These are phyloP conservation scores for Melospiza melodia DNA, from an alignment of 2,113 vertebrate species.

Conservation along the genomic window DNA sequence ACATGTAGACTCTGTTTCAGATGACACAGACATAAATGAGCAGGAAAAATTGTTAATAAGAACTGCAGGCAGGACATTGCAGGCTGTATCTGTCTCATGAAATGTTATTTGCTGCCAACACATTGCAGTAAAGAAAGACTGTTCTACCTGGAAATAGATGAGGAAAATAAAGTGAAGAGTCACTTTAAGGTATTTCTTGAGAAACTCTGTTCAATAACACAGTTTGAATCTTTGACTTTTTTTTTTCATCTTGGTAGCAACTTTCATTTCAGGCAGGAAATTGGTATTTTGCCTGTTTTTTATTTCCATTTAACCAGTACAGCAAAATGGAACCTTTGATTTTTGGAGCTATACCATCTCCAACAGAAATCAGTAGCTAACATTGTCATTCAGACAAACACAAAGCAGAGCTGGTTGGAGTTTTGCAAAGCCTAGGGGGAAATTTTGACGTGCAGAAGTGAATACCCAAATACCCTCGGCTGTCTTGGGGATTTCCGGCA, in stretches of 20 bases:
- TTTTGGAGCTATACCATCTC: neutral
- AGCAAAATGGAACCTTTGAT: neutral
- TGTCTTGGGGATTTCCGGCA: constrained; percentile 23
- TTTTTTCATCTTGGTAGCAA: neutral
- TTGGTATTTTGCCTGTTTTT: constrained; percentile 30
- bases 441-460: constrained; percentile 21
- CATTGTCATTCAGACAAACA: neutral
- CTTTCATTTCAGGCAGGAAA: constrained; percentile 45
- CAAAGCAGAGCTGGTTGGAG: constrained; percentile 19
- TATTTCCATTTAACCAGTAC: constrained; percentile 31
- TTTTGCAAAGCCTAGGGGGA: neutral
- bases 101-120: constrained; percentile 45
- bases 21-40: neutral
- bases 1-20: constrained; percentile 32
- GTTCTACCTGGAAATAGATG: constrained; percentile 1
- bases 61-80: constrained; percentile 2
- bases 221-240: neutral
- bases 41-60: constrained; percentile 28
- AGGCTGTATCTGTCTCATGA: constrained; percentile 19
- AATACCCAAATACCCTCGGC: constrained; percentile 23
- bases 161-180: neutral
- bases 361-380: constrained; percentile 31
- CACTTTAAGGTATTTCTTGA: neutral
- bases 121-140: neutral
- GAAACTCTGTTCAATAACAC: neutral